These are phyloP conservation scores for Bombus terrestris DNA, from an alignment of 1,140 invertebrate genomes.

Conservation along the genomic window DNA sequence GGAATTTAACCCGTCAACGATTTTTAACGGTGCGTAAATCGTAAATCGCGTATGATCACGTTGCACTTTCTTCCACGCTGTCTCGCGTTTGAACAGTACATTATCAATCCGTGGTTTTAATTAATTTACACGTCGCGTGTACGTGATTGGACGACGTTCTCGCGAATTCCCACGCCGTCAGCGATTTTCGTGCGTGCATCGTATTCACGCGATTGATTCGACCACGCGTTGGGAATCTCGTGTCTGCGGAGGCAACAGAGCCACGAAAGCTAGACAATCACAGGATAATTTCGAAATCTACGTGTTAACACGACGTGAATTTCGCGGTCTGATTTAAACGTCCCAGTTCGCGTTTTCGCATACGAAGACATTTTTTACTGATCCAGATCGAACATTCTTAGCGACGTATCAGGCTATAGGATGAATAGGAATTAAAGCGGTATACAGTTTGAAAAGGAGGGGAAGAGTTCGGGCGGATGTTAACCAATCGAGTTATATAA, in stretches of 20 bases:
- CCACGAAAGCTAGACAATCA: neutral
- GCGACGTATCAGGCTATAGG: neutral
- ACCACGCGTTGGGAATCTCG: neutral
- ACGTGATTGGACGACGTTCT: neutral
- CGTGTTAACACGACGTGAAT: neutral
- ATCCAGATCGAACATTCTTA: neutral
- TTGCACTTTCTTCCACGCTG: neutral
- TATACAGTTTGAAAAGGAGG: neutral
- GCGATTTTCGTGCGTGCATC: conserved; percentile 1
- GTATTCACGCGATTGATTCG: neutral
- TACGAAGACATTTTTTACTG: neutral
- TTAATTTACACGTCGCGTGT: conserved; percentile 15
- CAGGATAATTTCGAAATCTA: neutral
- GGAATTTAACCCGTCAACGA: too few relatives aligned
- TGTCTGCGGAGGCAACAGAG: neutral
- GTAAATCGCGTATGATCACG: neutral
- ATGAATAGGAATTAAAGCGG: neutral
- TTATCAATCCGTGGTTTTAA: conserved; percentile 11
- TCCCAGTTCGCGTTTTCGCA: neutral
- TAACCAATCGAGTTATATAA: conserved; percentile 41
- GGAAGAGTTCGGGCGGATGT: conserved; percentile 1
- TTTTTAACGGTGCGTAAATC: neutral
- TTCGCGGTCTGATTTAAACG: too few relatives aligned
- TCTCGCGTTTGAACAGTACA: neutral
- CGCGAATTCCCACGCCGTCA: neutral